A percentile compares a stretch with the other conserved stretches of the same genome.
Evolutionary conservation across 2,888 invertebrate species (phyloP).

Genomic region (Dicyrtomina minuta): DNA sequence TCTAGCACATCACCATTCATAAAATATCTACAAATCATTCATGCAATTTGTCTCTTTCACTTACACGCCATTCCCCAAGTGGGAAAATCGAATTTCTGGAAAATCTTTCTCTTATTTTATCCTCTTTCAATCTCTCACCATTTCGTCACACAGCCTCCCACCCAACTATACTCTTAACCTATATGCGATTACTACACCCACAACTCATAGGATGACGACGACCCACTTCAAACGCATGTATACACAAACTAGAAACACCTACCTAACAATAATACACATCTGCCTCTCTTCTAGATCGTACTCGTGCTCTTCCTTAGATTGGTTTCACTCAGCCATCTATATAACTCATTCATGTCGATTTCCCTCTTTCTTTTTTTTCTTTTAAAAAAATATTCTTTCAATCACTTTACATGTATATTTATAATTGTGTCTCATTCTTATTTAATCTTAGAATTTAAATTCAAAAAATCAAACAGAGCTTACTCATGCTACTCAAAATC

Average conservation of each 20-base stretch:
- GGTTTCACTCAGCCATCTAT: too few relatives aligned
- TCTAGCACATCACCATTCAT: constrained; percentile 38
- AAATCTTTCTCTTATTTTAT: constrained; percentile 11
- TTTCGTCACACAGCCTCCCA: not conserved
- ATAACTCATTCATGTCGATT: too few relatives aligned
- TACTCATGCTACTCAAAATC: too few relatives aligned
- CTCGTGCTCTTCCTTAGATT: too few relatives aligned
- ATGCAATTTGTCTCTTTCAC: constrained; percentile 39
- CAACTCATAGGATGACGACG: not conserved
- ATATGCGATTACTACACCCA: not conserved
- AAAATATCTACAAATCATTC: constrained; percentile 41
- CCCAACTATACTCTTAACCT: constrained; percentile 9
- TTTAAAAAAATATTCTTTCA: too few relatives aligned
- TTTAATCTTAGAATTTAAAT: too few relatives aligned
- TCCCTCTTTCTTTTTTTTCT: too few relatives aligned
- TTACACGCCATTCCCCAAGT: constrained; percentile 19
- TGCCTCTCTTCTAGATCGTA: not conserved
- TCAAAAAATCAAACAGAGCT: too few relatives aligned
- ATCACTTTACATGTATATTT: too few relatives aligned
- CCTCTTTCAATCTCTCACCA: not conserved
- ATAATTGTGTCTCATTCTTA: too few relatives aligned
- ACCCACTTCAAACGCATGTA: not conserved
- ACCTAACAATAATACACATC: not conserved
- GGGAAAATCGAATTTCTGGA: constrained; percentile 9
- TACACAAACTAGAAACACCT: too few relatives aligned